These are phyloP conservation scores for Amblyopsis rosae DNA, from an alignment of 2,113 vertebrate genomes.

Conservation along the genomic window DNA sequence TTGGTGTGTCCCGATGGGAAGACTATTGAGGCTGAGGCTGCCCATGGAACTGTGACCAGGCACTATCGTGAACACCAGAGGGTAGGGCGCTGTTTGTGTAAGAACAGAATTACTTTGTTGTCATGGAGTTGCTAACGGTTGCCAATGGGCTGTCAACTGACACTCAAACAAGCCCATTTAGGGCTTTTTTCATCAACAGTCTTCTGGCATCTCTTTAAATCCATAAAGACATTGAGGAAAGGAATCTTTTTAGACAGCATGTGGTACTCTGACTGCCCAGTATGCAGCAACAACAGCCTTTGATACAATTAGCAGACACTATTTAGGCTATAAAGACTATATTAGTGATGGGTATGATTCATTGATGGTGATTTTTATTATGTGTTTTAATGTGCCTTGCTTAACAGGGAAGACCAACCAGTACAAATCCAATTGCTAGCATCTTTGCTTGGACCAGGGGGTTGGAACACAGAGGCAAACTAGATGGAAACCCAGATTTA, in stretches of 20 bases:
- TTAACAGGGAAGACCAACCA: constrained; percentile 87
- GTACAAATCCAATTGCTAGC: constrained; percentile 95
- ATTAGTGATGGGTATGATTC: not conserved
- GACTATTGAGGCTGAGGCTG: constrained; percentile 93
- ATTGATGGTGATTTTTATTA: not conserved
- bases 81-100: constrained; percentile 65
- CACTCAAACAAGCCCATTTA: not conserved
- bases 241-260: too few species aligned
- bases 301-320: too few species aligned
- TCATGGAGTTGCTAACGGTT: not conserved
- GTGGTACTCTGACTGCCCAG: too few species aligned
- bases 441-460: constrained; percentile 96
- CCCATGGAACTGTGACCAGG: constrained; percentile 92
- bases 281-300: too few species aligned
- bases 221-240: too few species aligned
- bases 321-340: too few species aligned
- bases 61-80: constrained; percentile 96
- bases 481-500: constrained; percentile 87
- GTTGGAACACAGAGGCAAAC: constrained; percentile 91
- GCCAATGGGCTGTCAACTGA: not conserved
- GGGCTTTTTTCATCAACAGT: not conserved
- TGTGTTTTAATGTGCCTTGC: not conserved
- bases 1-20: constrained; percentile 94
- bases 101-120: not conserved
- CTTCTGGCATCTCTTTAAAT: too few species aligned